Percentiles rank a stretch among this genome's conserved stretches.
Evolutionary conservation across 2,113 vertebrate species (phyloP).

Genomic region (Mesembrinibis cayennensis): DNA sequence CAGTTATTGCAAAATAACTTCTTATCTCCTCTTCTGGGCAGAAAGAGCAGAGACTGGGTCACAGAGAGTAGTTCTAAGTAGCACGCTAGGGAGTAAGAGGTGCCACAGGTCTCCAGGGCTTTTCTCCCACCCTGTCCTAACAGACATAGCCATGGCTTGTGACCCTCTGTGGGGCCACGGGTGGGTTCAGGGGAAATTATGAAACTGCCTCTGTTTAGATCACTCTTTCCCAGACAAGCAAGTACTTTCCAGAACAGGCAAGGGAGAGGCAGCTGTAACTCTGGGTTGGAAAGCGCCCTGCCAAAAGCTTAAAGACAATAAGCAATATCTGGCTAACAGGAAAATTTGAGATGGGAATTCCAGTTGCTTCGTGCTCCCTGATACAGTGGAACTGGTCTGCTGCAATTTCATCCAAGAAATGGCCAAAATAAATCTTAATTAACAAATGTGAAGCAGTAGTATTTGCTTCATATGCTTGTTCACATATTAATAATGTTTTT

Average conservation of each 20-base stretch:
- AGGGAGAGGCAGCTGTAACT: not conserved
- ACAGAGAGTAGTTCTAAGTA: not conserved
- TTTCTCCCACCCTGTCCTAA: not conserved
- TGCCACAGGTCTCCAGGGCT: not conserved
- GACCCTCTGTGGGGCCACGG: not conserved
- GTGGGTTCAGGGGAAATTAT: not conserved
- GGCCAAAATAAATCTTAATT: not conserved
- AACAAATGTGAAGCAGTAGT: not conserved
- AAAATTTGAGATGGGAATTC: not conserved
- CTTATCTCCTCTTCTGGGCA: not conserved
- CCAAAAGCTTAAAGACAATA: not conserved
- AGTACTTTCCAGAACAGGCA: not conserved
- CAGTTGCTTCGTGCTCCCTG: not conserved
- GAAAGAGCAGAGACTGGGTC: not conserved
- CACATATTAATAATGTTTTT: not conserved
- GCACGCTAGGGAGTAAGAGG: not conserved
- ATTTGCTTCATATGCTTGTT: not conserved
- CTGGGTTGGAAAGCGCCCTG: not conserved
- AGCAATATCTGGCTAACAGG: not conserved
- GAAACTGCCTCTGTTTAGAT: not conserved
- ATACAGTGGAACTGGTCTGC: not conserved
- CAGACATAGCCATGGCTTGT: not conserved
- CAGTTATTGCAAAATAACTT: not conserved
- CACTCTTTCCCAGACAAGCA: not conserved
- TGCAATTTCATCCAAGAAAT: not conserved